Conservation (phyloP, 2,113 vertebrate species). For the Zosterops lateralis region DNA sequence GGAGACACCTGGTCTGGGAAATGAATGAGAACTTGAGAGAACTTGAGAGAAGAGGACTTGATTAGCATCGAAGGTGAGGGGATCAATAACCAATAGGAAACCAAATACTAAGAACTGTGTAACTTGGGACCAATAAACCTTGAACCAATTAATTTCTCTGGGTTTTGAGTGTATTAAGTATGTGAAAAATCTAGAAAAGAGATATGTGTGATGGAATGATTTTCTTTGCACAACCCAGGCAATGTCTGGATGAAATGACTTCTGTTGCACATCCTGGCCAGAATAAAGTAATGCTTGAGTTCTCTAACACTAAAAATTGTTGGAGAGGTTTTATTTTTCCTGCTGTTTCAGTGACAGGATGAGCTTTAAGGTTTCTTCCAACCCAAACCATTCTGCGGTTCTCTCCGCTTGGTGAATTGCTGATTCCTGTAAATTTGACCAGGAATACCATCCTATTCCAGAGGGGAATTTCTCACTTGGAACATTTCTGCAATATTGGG, state of each 20-base stretch:
- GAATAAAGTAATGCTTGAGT: background rate
- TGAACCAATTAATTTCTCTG: background rate
- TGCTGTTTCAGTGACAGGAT: background rate
- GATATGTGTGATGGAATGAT: background rate
- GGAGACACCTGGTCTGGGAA: background rate
- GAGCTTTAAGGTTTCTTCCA: background rate
- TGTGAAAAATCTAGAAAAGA: background rate
- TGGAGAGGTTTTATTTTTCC: background rate
- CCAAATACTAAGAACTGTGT: background rate
- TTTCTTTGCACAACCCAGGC: background rate
- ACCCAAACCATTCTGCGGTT: background rate
- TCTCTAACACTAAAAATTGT: background rate
- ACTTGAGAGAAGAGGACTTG: background rate
- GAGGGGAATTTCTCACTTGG: background rate
- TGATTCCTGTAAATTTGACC: background rate
- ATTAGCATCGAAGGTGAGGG: background rate
- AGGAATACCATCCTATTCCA: background rate
- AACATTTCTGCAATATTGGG: background rate
- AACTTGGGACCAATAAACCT: background rate
- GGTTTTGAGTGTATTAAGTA: background rate
- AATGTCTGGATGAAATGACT: background rate
- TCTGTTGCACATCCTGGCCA: background rate
- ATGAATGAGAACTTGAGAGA: background rate
- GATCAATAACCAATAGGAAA: background rate
- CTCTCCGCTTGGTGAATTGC: background rate